phyloP scores from a whole-genome alignment of 2,797 vertebrate genomes.

The Takifugu ocellatus region DNA sequence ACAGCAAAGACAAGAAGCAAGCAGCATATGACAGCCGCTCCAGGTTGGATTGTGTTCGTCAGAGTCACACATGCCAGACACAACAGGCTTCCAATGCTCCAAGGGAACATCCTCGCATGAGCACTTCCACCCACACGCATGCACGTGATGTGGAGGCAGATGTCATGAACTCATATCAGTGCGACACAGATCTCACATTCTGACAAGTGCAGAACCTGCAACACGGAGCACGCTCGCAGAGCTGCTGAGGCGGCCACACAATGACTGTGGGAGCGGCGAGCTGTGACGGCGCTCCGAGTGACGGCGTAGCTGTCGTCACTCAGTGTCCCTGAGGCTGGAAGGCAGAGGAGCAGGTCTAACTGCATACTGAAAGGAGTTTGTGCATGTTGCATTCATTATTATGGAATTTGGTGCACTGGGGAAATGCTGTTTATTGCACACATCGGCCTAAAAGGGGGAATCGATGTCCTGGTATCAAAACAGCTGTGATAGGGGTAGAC shows the following conservation, averaged over 20 bases:
- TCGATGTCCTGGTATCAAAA: no score
- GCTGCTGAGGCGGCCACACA: constrained; percentile 32
- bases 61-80: constrained; percentile 37
- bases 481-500: no score
- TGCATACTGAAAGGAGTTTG: constrained; percentile 9
- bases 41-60: constrained; percentile 49
- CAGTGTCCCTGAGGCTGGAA: constrained; percentile 42
- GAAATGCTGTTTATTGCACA: no score
- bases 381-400: background rate
- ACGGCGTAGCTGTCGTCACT: constrained; percentile 47
- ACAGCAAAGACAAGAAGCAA: constrained; percentile 57
- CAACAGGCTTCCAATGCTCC: constrained; percentile 19
- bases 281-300: constrained; percentile 46
- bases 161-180: background rate
- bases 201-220: constrained; percentile 21
- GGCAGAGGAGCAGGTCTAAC: constrained; percentile 27
- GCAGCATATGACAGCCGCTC: constrained; percentile 61
- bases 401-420: background rate
- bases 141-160: background rate
- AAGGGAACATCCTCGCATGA: constrained; percentile 20
- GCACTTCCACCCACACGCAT: constrained; percentile 13
- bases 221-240: constrained; percentile 23
- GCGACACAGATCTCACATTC: background rate
- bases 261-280: constrained; percentile 30
- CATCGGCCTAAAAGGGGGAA: no score